Evolutionary conservation across 2,797 vertebrate species (phyloP), one percentile per base, ranked within the genome.

Genomic region (Cuniculus paca): DNA sequence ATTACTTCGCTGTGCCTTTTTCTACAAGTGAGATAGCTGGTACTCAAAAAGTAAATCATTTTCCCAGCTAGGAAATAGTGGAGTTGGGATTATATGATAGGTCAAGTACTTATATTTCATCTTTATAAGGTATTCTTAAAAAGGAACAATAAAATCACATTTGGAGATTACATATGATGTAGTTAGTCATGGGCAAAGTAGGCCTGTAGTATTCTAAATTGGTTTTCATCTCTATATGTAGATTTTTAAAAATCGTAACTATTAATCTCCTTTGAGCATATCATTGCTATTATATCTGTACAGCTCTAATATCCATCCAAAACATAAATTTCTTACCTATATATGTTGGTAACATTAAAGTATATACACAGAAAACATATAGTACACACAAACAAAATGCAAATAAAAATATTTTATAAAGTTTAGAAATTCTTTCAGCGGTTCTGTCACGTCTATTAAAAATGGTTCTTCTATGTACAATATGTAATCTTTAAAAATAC

Each of bases 331-430:
- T 85, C 63, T 20, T 81, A 92, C 45, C 85, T 34, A 34, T 80
- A 19, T 94, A 87, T 61, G 48, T 78, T 97, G 77, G 91, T 93
- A 88, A 96, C 96, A 97, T 97, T 78, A 98, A 98, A 98, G 98
- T 96, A 95, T 97, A 93, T 96, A 97, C 96, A 98, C 74, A 93
- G 56, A 94, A 94, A 81, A 97, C 85, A 96, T 96, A 97, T 83
- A 87, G 77, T 94, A 95, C 95, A 94, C 97, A 97, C 82, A 98
- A 98, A 97, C 95, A 93, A 92, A 98, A 97, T 90, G 96, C 88
- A 98, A 98, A 98, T 95, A 97, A 98, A 97, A 98, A 96, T 92
- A 79, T 89, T 96, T 96, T 63, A 97, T 97, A 91, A 94, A 95
- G 94, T 94, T 97, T 98, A 97, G 93, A 98, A 98, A 98, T 97